Percentiles rank a stretch among this genome's conserved stretches.
These are phyloP conservation scores for Orthosia cruda DNA, from an alignment of 2,888 invertebrate genomes.

Conservation along the genomic window DNA sequence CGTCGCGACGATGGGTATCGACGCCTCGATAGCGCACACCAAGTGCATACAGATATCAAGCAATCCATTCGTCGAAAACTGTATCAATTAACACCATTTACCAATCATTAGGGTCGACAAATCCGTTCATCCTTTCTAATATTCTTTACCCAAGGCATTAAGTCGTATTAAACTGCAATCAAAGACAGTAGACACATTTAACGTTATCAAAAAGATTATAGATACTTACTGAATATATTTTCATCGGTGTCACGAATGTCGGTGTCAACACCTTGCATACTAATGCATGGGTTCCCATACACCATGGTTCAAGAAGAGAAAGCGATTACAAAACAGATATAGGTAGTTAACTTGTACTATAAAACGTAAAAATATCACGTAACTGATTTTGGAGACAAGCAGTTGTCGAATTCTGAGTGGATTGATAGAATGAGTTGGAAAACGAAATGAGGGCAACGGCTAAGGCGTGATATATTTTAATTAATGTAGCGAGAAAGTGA, in stretches of 20 bases:
- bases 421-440: conserved; percentile 46
- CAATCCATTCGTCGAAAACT: conserved; percentile 28
- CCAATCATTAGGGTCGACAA: conserved; percentile 52
- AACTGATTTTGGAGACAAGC: conserved; percentile 58
- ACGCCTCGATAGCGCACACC: conserved; percentile 35
- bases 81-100: conserved; percentile 42
- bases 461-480: conserved; percentile 49
- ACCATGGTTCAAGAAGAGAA: conserved; percentile 65
- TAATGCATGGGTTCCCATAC: conserved; percentile 66
- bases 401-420: conserved; percentile 54
- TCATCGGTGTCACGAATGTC: conserved; percentile 37
- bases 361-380: conserved; percentile 58
- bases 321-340: conserved; percentile 58
- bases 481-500: conserved; percentile 45
- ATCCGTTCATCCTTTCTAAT: conserved; percentile 51
- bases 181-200: conserved; percentile 9
- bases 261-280: conserved; percentile 70
- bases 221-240: conserved; percentile 46
- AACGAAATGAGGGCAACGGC: conserved; percentile 47
- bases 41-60: conserved; percentile 45
- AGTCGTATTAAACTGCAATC: conserved; percentile 4
- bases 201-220: conserved; percentile 31
- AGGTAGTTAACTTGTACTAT: conserved; percentile 46
- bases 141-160: conserved; percentile 7
- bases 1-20: conserved; percentile 26